phyloP scores from a whole-genome alignment of 2,797 vertebrate species.

The Pseudochirops corinnae region DNA sequence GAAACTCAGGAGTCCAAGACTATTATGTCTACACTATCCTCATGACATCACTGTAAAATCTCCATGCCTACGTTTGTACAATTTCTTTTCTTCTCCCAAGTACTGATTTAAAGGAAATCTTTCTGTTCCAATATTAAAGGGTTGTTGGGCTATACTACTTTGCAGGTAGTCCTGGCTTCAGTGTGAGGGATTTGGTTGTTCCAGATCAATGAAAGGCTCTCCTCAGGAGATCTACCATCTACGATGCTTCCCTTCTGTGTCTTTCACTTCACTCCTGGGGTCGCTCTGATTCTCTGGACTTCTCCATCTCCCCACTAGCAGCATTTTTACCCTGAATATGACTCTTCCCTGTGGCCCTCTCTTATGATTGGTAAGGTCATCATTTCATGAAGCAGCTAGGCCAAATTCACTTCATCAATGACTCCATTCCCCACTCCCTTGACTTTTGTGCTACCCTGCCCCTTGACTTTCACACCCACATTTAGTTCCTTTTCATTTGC shows the following conservation, averaged over 20 bases:
- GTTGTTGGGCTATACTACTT: not conserved
- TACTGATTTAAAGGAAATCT: not conserved
- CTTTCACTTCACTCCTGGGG: not conserved
- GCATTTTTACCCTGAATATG: not conserved
- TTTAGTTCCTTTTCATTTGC: not conserved
- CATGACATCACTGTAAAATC: not conserved
- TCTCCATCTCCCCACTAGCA: not conserved
- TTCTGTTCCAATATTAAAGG: not conserved
- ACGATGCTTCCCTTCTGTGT: not conserved
- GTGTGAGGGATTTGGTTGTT: not conserved
- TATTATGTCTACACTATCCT: not conserved
- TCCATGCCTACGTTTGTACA: not conserved
- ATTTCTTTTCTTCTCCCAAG: not conserved
- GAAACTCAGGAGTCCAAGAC: not conserved
- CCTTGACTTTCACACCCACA: not conserved
- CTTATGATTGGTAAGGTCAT: not conserved
- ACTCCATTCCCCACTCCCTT: not conserved
- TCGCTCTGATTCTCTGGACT: not conserved
- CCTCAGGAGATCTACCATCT: not conserved
- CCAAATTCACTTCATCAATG: not conserved
- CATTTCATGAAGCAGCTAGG: not conserved
- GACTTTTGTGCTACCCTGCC: not conserved
- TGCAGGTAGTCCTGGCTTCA: not conserved
- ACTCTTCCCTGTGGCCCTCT: not conserved
- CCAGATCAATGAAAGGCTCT: not conserved